Conservation (phyloP, 2,797 vertebrate genomes). For the Lerista edwardsae region DNA sequence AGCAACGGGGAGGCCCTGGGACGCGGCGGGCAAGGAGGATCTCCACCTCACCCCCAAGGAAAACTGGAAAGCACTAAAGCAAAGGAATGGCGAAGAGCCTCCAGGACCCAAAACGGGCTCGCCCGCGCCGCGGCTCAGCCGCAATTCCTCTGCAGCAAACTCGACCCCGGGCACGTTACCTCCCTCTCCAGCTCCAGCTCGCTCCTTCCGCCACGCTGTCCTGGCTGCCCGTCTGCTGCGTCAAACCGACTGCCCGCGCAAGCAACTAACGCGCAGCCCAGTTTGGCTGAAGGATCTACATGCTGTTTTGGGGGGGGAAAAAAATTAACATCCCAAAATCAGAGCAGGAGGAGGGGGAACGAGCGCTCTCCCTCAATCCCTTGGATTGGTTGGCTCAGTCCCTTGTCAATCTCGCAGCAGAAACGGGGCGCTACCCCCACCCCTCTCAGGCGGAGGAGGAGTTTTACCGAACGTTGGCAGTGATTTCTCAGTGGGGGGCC, state of each 20-base stretch:
- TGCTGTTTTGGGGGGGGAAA: too few relatives aligned
- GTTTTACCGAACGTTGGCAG: too few relatives aligned
- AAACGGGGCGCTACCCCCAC: background rate
- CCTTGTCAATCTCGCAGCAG: too few relatives aligned
- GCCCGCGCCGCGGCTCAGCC: background rate
- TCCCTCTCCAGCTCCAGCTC: background rate
- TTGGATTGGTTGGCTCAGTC: background rate
- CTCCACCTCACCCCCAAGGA: background rate
- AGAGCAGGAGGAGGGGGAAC: background rate
- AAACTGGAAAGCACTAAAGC: background rate
- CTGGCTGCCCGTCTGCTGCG: background rate
- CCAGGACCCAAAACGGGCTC: accelerated
- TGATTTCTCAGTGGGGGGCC: too few relatives aligned
- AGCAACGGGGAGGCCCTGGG: too few relatives aligned
- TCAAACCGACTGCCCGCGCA: background rate
- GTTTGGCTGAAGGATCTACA: too few relatives aligned
- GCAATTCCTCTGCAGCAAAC: background rate
- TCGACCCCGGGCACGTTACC: background rate
- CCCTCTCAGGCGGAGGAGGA: too few relatives aligned
- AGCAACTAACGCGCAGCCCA: too few relatives aligned
- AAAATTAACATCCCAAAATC: too few relatives aligned
- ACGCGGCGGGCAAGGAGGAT: background rate
- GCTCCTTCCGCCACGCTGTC: background rate
- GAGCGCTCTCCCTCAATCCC: background rate
- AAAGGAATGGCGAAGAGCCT: background rate